Evolutionary conservation across 1,140 invertebrate species (phyloP), one percentile per base, ranked within the genome.

Genomic region (Temnothorax nylanderi): DNA sequence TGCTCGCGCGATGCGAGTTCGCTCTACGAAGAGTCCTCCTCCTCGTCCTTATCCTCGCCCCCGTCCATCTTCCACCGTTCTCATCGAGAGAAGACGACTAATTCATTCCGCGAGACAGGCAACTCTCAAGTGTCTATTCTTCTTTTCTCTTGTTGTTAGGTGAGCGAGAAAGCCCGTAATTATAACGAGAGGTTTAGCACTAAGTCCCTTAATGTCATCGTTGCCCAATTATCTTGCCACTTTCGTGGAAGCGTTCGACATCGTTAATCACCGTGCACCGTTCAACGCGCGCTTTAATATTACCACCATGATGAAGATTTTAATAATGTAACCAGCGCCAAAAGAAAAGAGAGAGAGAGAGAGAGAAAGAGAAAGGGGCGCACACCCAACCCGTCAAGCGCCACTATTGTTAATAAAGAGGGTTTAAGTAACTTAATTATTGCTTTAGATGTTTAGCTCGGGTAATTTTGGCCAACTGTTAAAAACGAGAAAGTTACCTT

Each of bases 1-100:
- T 93, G 92, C 92, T 92, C 88, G 89, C 90, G 86, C 90, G 85
- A 91, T 91, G 90, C 90, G 90, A 89, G 90, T 89, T 89, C 86
- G 84, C 84, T 91, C 90, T 91, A 91, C 89, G 89, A 90, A 90
- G 75, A 80, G 64, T 88, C 87, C 87, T 85, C 76, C 86, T 82
- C 75, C 75, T 84, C 69, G 54, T 71, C 76, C 62, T 77, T 62
- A 72, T 26, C 75, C 51, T 76, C 80, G 71, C 58, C 81, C 64
- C 80, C 81, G 71, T 58, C 62, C 85, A 80, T 91, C 88, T 85
- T 74, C 44, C 51, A 89, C 75, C 89, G 88, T 87, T 87, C 88
- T 87, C 87, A 81, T 90, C 88, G 89, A 60, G 89, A 81, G 77
- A 89, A 90, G 89, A 89, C 89, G 89, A 90, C 89, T 89, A 90